phyloP scores from a whole-genome alignment of 2,888 invertebrate species.

The Polydrusus pterygomalis region DNA sequence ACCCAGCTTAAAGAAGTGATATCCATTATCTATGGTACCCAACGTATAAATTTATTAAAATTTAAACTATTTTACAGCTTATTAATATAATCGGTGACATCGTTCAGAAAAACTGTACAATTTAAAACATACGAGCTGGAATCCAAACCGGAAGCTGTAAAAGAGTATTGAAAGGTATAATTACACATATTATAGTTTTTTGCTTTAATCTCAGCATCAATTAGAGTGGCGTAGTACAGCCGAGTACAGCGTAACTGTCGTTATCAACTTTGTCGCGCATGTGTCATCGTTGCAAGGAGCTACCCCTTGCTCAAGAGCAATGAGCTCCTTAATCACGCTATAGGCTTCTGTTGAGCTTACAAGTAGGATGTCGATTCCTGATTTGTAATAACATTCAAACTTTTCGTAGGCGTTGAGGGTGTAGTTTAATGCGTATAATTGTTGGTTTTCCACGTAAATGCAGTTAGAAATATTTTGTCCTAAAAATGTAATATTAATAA shows the following conservation, averaged over 20 bases:
- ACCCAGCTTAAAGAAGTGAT: too few relatives aligned
- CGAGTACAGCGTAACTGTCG: not conserved
- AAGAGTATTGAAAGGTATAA: not conserved
- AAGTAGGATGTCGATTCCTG: not conserved
- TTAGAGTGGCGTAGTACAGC: not conserved
- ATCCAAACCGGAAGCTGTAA: not conserved
- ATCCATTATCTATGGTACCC: too few relatives aligned
- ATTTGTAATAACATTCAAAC: not conserved
- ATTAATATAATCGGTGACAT: not conserved
- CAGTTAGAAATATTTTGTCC: slow-evolving; percentile 5
- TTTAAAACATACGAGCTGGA: not conserved
- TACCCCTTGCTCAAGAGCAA: not conserved
- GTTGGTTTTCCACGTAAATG: not conserved
- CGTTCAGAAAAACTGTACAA: not conserved
- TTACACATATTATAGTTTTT: not conserved
- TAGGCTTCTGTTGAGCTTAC: not conserved
- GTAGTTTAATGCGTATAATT: not conserved
- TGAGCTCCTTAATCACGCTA: not conserved
- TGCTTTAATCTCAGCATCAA: not conserved
- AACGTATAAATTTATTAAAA: too few relatives aligned
- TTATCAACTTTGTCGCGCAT: not conserved
- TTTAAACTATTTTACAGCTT: not conserved
- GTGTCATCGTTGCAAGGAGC: not conserved
- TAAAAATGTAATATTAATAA: not conserved
- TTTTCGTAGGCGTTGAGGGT: not conserved